Percentiles rank a stretch among this genome's conserved stretches.
These are phyloP conservation scores for Athetis lepigone DNA, from an alignment of 2,888 invertebrate genomes.

Conservation along the genomic window DNA sequence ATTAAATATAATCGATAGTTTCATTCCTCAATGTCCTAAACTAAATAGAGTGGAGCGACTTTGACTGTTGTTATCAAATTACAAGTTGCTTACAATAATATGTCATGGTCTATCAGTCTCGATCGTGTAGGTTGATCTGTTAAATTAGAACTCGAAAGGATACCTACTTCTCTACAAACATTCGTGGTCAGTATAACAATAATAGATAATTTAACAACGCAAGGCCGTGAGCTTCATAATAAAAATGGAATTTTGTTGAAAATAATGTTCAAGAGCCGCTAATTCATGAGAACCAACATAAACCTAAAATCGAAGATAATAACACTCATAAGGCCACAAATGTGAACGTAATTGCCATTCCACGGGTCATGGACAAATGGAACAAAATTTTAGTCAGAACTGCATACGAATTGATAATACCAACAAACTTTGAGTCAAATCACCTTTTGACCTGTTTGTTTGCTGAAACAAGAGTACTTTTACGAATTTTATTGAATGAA, in stretches of 20 bases:
- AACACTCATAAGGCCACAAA: constrained; percentile 36
- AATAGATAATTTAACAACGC: constrained; percentile 5
- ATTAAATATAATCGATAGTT: not conserved
- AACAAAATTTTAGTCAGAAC: constrained; percentile 27
- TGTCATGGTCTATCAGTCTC: constrained; percentile 44
- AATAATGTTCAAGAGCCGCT: constrained; percentile 10
- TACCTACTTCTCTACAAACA: constrained; percentile 5
- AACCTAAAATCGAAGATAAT: constrained; percentile 38
- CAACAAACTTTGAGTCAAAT: constrained; percentile 5
- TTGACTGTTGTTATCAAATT: constrained; percentile 42
- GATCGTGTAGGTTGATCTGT: constrained; percentile 24
- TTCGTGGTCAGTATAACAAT: constrained; percentile 15
- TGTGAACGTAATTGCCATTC: constrained; percentile 48
- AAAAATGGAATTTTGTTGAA: constrained; percentile 13
- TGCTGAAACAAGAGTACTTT: constrained; percentile 33
- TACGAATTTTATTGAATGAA: constrained; percentile 43
- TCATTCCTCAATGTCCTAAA: constrained; percentile 29
- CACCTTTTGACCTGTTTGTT: constrained; percentile 12
- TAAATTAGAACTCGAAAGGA: constrained; percentile 29
- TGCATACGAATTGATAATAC: constrained; percentile 24
- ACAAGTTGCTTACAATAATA: constrained; percentile 37
- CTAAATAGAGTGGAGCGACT: constrained; percentile 40
- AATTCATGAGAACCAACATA: constrained; percentile 5
- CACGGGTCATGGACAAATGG: constrained; percentile 52
- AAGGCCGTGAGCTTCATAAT: constrained; percentile 8